A percentile compares a stretch with the other conserved stretches of the same genome.
Evolutionary conservation across 2,797 vertebrate genomes (phyloP).

Genomic region (Distichodus sexfasciatus): DNA sequence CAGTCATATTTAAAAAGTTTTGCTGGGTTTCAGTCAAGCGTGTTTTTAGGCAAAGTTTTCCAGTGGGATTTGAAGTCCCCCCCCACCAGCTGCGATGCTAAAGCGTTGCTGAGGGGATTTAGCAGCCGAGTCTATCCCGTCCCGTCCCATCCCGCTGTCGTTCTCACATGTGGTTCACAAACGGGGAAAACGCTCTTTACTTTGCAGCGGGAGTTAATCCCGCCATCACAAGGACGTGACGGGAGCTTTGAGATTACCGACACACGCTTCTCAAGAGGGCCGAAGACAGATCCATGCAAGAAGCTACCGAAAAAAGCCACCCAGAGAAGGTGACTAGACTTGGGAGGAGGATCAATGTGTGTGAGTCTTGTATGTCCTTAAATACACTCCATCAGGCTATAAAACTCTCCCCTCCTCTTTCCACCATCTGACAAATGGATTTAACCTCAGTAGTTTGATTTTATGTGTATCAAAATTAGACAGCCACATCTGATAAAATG

Average conservation of each 20-base stretch:
- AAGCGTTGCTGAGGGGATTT: conserved; percentile 3
- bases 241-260: conserved; percentile 24
- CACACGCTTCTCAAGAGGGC: conserved; percentile 26
- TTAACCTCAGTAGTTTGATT: not conserved
- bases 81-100: not conserved
- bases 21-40: not conserved
- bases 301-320: not conserved
- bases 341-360: too few species aligned
- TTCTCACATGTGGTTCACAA: too few species aligned
- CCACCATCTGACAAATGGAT: not conserved
- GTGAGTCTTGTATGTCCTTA: too few species aligned
- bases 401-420: not conserved
- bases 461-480: not conserved
- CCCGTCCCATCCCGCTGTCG: too few species aligned
- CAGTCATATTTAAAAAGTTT: too few species aligned
- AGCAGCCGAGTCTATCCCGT: too few species aligned
- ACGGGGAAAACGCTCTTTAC: conserved; percentile 12
- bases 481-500: conserved; percentile 10
- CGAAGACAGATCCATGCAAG: conserved; percentile 34
- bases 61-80: not conserved
- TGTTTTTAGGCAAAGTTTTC: not conserved
- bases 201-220: conserved; percentile 15
- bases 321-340: not conserved
- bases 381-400: too few species aligned
- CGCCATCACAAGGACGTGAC: conserved; percentile 2